Conservation (phyloP, 2,888 invertebrate species). For the Trissoscelio sp. region DNA sequence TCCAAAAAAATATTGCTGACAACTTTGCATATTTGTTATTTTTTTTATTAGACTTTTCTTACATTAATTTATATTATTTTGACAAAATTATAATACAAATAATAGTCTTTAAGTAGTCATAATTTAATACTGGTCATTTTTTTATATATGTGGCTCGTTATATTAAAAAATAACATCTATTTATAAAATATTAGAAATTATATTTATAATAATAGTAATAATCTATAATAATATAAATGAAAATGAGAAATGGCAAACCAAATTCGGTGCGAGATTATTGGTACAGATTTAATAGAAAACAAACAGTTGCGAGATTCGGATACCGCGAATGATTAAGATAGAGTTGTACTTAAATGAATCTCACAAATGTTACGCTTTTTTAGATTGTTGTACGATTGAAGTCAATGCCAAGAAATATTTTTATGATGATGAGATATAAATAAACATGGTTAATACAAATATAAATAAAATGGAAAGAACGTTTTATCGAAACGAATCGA, state of each 20-base stretch:
- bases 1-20: too few relatives aligned
- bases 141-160: slow-evolving; percentile 50
- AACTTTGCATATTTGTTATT: too few relatives aligned
- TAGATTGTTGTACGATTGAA: slow-evolving; percentile 63
- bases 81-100: too few relatives aligned
- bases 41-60: too few relatives aligned
- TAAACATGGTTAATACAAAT: slow-evolving; percentile 48
- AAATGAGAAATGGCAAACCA: slow-evolving; percentile 24
- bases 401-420: slow-evolving; percentile 65
- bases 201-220: slow-evolving; percentile 64
- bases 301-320: slow-evolving; percentile 60
- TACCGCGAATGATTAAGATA: slow-evolving; percentile 18
- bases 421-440: slow-evolving; percentile 61
- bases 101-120: too few relatives aligned
- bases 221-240: slow-evolving; percentile 61
- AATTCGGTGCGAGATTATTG: slow-evolving; percentile 61
- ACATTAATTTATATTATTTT: too few relatives aligned
- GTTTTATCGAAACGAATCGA: slow-evolving; percentile 49
- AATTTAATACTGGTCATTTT: too few relatives aligned
- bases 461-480: slow-evolving; percentile 47
- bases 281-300: too few relatives aligned
- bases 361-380: slow-evolving; percentile 67
- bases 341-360: slow-evolving; percentile 66
- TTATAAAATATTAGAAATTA: slow-evolving; percentile 58
- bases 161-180: slow-evolving; percentile 47